phyloP scores from a whole-genome alignment of 2,888 invertebrate genomes.

The Cristatella mucedo region DNA sequence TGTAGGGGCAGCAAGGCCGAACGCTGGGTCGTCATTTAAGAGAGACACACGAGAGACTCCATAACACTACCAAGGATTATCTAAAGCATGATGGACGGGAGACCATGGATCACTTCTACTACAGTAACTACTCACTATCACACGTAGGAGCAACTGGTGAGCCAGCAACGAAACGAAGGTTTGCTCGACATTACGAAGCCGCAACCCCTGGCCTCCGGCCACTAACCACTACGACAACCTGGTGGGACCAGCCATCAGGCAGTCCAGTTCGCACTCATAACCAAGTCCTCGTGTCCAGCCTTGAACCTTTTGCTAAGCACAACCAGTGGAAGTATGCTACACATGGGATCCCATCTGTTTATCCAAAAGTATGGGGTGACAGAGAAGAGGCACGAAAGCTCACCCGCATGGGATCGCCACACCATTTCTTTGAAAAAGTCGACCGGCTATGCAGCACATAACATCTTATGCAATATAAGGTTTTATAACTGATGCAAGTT shows the following conservation, averaged over 20 bases:
- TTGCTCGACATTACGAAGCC: too few species aligned
- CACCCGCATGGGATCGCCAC: too few species aligned
- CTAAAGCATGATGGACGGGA: conserved; percentile 19
- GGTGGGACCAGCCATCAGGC: conserved; percentile 16
- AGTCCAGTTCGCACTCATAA: conserved; percentile 10
- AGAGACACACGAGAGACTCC: conserved; percentile 17
- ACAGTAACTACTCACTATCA: conserved; percentile 20
- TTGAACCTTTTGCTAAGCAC: conserved; percentile 24
- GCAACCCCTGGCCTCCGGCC: too few species aligned
- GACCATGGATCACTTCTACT: conserved; percentile 16
- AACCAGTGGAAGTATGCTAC: conserved; percentile 29
- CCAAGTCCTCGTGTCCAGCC: conserved; percentile 24
- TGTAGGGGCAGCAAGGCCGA: conserved; percentile 19
- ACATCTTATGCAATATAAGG: too few species aligned
- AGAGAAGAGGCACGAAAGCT: too few species aligned
- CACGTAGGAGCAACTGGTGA: conserved; percentile 16
- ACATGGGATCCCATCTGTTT: neutral
- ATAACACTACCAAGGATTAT: conserved; percentile 21
- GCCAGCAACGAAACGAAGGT: too few species aligned
- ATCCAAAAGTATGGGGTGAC: conserved; percentile 8
- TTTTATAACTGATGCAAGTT: too few species aligned
- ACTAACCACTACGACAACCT: conserved; percentile 21
- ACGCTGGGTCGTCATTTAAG: conserved; percentile 19
- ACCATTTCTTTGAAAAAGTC: too few species aligned
- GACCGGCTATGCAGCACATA: too few species aligned